phyloP scores from a whole-genome alignment of 2,797 vertebrate species.

The Crossoptilon crossoptilon region DNA sequence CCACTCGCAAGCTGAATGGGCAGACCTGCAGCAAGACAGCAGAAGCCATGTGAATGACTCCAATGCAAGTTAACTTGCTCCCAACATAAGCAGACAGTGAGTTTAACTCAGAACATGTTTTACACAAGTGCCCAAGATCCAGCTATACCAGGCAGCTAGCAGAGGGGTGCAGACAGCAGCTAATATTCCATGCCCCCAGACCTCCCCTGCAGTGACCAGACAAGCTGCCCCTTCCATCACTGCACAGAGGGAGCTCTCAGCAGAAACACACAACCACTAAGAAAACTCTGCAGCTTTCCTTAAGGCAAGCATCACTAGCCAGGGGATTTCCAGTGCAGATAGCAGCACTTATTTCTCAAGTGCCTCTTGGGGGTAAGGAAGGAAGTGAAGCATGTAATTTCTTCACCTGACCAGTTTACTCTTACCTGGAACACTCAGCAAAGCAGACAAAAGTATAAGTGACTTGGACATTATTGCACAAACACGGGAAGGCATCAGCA shows the following conservation, averaged over 20 bases:
- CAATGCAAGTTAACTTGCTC: not conserved
- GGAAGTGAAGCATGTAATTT: not conserved
- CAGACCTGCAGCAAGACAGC: constrained; percentile 84
- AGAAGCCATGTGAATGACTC: not conserved
- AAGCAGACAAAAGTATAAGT: not conserved
- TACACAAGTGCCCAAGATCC: not conserved
- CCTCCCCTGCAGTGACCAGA: not conserved
- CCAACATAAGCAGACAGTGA: not conserved
- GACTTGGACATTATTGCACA: not conserved
- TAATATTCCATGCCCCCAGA: not conserved
- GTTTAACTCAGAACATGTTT: rapidly evolving
- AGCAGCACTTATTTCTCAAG: not conserved
- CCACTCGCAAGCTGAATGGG: constrained; percentile 95
- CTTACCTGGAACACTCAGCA: not conserved
- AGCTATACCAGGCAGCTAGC: not conserved
- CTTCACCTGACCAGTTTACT: not conserved
- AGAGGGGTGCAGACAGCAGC: not conserved
- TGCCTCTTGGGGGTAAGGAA: not conserved
- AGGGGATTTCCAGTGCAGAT: not conserved
- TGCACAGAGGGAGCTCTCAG: not conserved
- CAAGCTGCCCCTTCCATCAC: not conserved
- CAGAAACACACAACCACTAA: not conserved
- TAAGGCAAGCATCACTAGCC: not conserved
- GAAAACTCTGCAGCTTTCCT: not conserved
- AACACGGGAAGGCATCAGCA: not conserved